Evolutionary conservation across 2,888 invertebrate species (phyloP).

Genomic region (Amiota communis): DNA sequence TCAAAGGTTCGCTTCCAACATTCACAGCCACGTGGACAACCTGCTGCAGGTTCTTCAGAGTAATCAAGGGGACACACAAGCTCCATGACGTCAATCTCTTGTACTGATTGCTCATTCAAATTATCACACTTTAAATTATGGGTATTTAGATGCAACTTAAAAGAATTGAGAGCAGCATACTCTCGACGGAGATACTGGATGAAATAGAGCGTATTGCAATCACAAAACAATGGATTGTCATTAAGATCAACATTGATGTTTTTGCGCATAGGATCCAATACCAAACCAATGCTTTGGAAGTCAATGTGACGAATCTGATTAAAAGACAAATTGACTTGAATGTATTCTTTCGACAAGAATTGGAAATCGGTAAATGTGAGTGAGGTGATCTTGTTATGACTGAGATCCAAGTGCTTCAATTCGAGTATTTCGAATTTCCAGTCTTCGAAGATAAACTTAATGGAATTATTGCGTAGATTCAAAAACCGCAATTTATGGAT

Average conservation of each 20-base stretch:
- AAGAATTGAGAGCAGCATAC: slow-evolving; percentile 69
- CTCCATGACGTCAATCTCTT: slow-evolving; percentile 71
- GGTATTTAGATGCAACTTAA: slow-evolving; percentile 71
- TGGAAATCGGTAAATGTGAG: slow-evolving; percentile 71
- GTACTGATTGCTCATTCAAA: slow-evolving; percentile 49
- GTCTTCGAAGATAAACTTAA: slow-evolving; percentile 77
- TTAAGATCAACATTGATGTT: slow-evolving; percentile 73
- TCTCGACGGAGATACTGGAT: slow-evolving; percentile 74
- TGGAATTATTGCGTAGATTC: slow-evolving; percentile 79
- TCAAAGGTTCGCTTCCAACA: slow-evolving; percentile 75
- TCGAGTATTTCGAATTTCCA: slow-evolving; percentile 77
- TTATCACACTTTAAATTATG: slow-evolving; percentile 73
- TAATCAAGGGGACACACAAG: slow-evolving; percentile 74
- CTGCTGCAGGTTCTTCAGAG: slow-evolving; percentile 54
- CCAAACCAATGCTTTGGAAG: slow-evolving; percentile 57
- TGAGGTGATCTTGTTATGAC: slow-evolving; percentile 77
- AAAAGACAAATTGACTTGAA: slow-evolving; percentile 75
- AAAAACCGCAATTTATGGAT: slow-evolving; percentile 76
- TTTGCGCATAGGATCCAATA: slow-evolving; percentile 5
- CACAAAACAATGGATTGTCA: slow-evolving; percentile 78
- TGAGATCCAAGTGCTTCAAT: slow-evolving; percentile 79
- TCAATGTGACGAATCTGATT: slow-evolving; percentile 75
- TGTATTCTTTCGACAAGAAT: slow-evolving; percentile 64
- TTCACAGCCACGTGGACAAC: slow-evolving; percentile 75
- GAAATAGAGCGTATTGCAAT: slow-evolving; percentile 76